Base-by-base conservation (phyloP, 2,888 invertebrate species). In the Amorpha juglandis region DNA sequence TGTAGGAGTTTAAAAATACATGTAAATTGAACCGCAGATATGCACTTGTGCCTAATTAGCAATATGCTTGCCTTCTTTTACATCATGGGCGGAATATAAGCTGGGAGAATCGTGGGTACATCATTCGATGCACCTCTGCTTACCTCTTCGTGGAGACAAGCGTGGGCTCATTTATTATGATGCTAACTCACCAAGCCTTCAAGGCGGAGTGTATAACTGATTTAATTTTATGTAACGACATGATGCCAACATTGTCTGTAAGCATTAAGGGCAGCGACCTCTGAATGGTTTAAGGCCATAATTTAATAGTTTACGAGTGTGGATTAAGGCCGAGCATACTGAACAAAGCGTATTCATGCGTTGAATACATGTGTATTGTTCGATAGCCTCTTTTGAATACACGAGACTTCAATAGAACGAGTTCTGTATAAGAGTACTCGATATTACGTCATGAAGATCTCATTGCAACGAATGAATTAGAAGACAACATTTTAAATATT, bases 241-340 rank as follows among this genome's bases (percentile, higher is more conserved):
- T 50, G 48, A 50, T 50, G 50, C 9, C 16, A 14, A 11, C 12
- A 21, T 58, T 19, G 38, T 58, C 38, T 19, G 6, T 42, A n/a
- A 11, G 19, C 6, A 52, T 52, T 52, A 52, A 42, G 58, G 58
- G 58, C 58, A 58, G 38, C 38, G 58, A 58, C 38, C 58, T 58
- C 42, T 42, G 21, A 33, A 42, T 19, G 42, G 58, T 6, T 58
- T 38, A 19, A 58, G 42, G 4, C 19, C 58, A 42, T 58, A 58
- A 35, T 38, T 9, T 38, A 8, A 55, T n/a, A 12, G 53, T 33
- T 27, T n/a, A 11, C 38, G 42, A 58, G 55, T n/a, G 14, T 38
- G 58, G 58, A 58, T 58, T 58, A 58, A 42, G 42, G 58, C 58
- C 42, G 19, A 58, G 42, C 38, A 52, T 19, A 52, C 9, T 58